Conservation (phyloP, 2,888 invertebrate genomes). For the Dryocosmus kuriphilus region DNA sequence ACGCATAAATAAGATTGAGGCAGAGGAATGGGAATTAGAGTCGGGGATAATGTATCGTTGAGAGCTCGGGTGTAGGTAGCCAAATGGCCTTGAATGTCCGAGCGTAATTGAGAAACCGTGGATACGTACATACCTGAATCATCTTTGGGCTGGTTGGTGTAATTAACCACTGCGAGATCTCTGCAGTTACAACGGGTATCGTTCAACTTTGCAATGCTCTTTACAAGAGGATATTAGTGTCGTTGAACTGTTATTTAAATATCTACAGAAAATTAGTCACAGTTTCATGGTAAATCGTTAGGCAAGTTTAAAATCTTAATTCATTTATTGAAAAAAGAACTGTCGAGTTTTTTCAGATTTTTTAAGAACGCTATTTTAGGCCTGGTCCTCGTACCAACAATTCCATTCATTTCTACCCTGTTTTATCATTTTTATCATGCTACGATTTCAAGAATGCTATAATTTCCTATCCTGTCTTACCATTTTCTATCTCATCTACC, state of each 20-base stretch:
- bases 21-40: slow-evolving; percentile 61
- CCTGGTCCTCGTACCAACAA: too few species aligned
- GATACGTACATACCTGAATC: slow-evolving; percentile 57
- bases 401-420: too few species aligned
- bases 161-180: slow-evolving; percentile 57
- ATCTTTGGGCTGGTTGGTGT: slow-evolving; percentile 53
- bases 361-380: too few species aligned
- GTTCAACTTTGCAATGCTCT: slow-evolving; percentile 8
- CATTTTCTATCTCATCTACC: too few species aligned
- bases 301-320: neutral
- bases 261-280: neutral
- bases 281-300: neutral
- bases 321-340: too few species aligned
- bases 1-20: slow-evolving; percentile 58
- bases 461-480: too few species aligned
- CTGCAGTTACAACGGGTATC: slow-evolving; percentile 40
- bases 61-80: slow-evolving; percentile 53
- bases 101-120: slow-evolving; percentile 63
- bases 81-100: slow-evolving; percentile 63
- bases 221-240: slow-evolving; percentile 12
- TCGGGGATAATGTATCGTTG: slow-evolving; percentile 57
- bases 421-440: too few species aligned
- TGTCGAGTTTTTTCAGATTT: too few species aligned
- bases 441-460: too few species aligned
- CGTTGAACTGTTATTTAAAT: neutral